Conservation (phyloP, 2,888 invertebrate species). For the Ametastegia equiseti region DNA sequence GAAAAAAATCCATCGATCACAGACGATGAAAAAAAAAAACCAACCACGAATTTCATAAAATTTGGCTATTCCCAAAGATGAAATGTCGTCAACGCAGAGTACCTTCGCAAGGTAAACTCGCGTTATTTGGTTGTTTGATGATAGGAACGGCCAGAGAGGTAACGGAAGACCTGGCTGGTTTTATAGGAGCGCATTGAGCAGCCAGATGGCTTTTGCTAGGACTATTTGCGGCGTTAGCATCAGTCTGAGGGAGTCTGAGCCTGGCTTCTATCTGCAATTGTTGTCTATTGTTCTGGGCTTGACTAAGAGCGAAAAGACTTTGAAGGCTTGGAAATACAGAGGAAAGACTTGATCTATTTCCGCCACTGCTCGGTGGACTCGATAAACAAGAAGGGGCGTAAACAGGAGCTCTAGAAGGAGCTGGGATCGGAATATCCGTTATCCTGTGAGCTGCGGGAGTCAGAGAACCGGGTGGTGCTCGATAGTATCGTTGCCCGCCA, state of each 20-base stretch:
- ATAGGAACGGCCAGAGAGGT: constrained; percentile 67
- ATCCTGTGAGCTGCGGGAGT: constrained; percentile 68
- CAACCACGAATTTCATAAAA: neutral
- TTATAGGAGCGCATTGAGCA: constrained; percentile 68
- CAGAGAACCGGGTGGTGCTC: constrained; percentile 68
- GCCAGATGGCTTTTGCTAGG: constrained; percentile 65
- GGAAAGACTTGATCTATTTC: constrained; percentile 59
- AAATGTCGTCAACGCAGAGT: constrained; percentile 29
- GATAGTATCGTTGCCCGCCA: constrained; percentile 66
- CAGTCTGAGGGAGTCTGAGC: constrained; percentile 53
- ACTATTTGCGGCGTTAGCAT: constrained; percentile 4
- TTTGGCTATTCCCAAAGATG: constrained; percentile 19
- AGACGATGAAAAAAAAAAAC: neutral
- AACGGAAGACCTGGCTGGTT: constrained; percentile 65
- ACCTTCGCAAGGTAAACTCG: constrained; percentile 17
- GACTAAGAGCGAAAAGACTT: constrained; percentile 62
- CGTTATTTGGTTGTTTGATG: constrained; percentile 58
- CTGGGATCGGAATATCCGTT: constrained; percentile 59
- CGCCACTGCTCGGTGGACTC: constrained; percentile 51
- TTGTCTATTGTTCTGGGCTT: constrained; percentile 63
- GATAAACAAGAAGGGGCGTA: constrained; percentile 65
- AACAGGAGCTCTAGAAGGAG: constrained; percentile 63
- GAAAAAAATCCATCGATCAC: too few relatives aligned
- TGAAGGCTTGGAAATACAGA: constrained; percentile 65
- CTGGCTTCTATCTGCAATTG: constrained; percentile 64